Percentiles rank a stretch among this genome's conserved stretches.
Conservation (phyloP, 1,140 invertebrate genomes). For the Orius insidiosus region DNA sequence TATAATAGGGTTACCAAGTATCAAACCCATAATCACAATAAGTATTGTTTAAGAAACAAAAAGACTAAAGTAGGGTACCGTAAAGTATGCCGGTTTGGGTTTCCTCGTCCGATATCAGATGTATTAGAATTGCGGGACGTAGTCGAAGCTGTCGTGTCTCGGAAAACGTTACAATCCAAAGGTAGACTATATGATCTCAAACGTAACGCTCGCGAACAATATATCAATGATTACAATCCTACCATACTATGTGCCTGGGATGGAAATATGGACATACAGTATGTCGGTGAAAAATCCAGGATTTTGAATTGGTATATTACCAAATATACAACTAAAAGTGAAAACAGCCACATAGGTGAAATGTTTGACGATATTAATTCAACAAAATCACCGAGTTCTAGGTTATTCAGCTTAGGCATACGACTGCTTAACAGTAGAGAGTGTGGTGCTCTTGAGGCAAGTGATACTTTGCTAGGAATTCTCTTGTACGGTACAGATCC, state of each 20-base stretch:
- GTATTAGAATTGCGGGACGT: conserved; percentile 18
- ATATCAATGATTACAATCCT: conserved; percentile 18
- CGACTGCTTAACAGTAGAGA: conserved; percentile 18
- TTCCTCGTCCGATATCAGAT: conserved; percentile 20
- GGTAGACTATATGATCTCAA: conserved; percentile 23
- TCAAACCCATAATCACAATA: conserved; percentile 21
- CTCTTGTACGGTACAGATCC: conserved; percentile 18
- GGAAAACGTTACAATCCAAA: conserved; percentile 21
- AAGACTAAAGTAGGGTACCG: conserved; percentile 17
- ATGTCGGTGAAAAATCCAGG: conserved; percentile 17
- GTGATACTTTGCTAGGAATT: conserved; percentile 18
- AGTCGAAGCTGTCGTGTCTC: conserved; percentile 19
- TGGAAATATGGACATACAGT: conserved; percentile 21
- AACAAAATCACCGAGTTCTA: conserved; percentile 15
- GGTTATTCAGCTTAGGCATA: conserved; percentile 18
- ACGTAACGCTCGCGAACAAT: conserved; percentile 17
- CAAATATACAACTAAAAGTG: conserved; percentile 20
- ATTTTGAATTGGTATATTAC: conserved; percentile 18
- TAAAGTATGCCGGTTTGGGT: conserved; percentile 21
- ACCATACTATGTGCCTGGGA: conserved; percentile 19
- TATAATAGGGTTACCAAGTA: conserved; percentile 16
- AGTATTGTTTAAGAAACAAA: conserved; percentile 21
- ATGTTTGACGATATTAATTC: conserved; percentile 17
- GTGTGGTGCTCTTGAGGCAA: conserved; percentile 19
- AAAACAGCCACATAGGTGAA: conserved; percentile 17